Percentiles rank a stretch among this genome's conserved stretches.
Evolutionary conservation across 2,113 vertebrate species (phyloP).

Genomic region (Geothlypis trichas): DNA sequence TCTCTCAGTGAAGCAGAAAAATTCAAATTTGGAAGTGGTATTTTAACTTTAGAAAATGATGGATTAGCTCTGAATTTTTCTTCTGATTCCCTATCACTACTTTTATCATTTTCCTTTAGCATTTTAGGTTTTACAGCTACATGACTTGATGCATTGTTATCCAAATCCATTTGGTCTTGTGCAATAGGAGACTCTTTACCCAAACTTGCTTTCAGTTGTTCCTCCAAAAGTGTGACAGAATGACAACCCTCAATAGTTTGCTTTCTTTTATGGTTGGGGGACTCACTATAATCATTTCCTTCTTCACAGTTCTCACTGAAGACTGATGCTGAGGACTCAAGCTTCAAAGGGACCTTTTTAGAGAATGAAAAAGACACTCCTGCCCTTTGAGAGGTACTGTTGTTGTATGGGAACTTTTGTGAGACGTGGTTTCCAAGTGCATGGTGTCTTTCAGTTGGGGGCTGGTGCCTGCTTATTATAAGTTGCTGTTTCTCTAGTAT

Average conservation of each 20-base stretch:
- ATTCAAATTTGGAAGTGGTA: constrained; percentile 52
- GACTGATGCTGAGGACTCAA: constrained; percentile 94
- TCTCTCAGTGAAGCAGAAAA: constrained; percentile 30
- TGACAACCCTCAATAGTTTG: constrained; percentile 53
- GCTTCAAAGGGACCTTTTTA: constrained; percentile 86
- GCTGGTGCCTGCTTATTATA: constrained; percentile 47
- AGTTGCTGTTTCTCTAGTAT: constrained; percentile 48
- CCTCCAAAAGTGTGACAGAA: constrained; percentile 52
- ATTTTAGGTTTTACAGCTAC: constrained; percentile 42
- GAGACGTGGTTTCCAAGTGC: constrained; percentile 48
- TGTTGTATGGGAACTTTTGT: constrained; percentile 55
- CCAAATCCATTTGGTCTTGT: constrained; percentile 26
- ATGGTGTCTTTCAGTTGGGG: constrained; percentile 29
- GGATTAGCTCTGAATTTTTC: constrained; percentile 26
- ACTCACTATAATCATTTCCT: constrained; percentile 71
- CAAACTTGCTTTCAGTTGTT: neutral
- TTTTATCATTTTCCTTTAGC: constrained; percentile 58
- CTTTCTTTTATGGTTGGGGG: constrained; percentile 74
- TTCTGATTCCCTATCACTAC: constrained; percentile 24
- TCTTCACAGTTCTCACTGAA: constrained; percentile 91
- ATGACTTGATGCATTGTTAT: neutral
- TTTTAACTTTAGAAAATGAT: constrained; percentile 61
- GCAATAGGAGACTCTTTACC: neutral
- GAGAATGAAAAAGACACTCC: constrained; percentile 97
- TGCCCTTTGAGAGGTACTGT: constrained; percentile 72